Evolutionary conservation across 2,888 invertebrate genomes (phyloP).

Genomic region (Chrysopilus asiliformis): DNA sequence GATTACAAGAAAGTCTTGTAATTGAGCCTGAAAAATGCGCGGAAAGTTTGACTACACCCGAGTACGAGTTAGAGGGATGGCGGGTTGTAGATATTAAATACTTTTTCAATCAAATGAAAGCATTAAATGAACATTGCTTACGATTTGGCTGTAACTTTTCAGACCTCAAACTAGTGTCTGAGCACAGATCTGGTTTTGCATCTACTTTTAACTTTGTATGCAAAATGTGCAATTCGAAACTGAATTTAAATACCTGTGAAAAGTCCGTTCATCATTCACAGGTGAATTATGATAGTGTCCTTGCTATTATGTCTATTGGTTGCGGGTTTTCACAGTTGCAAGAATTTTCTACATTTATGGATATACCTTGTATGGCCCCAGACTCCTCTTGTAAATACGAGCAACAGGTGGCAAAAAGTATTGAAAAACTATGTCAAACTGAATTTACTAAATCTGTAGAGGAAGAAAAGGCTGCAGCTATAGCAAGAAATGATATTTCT

Average conservation of each 20-base stretch:
- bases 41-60: too few relatives aligned
- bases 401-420: too few relatives aligned
- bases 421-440: too few relatives aligned
- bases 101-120: too few relatives aligned
- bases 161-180: background rate
- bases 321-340: background rate
- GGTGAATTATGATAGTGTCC: background rate
- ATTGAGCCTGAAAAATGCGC: too few relatives aligned
- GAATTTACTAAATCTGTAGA: too few relatives aligned
- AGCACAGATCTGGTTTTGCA: background rate
- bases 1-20: too few relatives aligned
- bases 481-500: background rate
- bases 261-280: background rate
- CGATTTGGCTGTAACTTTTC: conserved; percentile 1
- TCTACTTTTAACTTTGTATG: background rate
- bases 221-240: background rate
- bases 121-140: background rate
- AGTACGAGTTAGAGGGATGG: too few relatives aligned
- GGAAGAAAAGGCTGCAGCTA: background rate
- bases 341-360: background rate
- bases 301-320: background rate
- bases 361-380: background rate
- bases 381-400: too few relatives aligned
- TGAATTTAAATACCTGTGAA: background rate
- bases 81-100: too few relatives aligned